These are phyloP conservation scores for Ganaspis sp. DNA, from an alignment of 1,140 invertebrate genomes.

Conservation along the genomic window DNA sequence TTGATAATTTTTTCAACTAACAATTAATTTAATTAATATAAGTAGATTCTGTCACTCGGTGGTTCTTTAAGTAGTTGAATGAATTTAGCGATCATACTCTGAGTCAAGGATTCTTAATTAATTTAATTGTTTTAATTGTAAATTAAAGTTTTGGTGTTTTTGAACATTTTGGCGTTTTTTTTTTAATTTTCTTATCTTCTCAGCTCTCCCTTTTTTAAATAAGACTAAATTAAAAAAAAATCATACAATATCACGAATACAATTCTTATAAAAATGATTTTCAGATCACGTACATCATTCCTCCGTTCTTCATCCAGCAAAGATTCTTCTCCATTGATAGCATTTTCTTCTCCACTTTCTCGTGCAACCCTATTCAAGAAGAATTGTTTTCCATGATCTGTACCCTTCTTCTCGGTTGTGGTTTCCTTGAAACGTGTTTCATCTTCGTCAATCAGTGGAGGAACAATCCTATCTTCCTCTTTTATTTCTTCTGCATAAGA, in stretches of 20 bases:
- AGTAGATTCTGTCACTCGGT: no score
- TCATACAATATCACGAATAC: background rate
- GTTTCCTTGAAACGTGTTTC: background rate
- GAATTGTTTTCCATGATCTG: background rate
- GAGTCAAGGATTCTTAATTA: no score
- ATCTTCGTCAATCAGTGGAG: background rate
- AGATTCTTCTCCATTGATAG: slow-evolving; percentile 34
- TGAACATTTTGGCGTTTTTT: no score
- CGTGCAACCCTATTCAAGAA: slow-evolving; percentile 37
- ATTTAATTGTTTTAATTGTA: no score
- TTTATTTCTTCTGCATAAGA: background rate
- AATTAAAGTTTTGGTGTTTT: no score
- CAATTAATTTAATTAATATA: no score
- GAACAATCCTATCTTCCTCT: background rate
- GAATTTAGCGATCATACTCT: no score
- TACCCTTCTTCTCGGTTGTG: background rate
- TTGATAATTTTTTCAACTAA: no score
- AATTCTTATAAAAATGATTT: slow-evolving; percentile 2
- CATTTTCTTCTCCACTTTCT: slow-evolving; percentile 43
- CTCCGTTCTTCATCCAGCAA: slow-evolving; percentile 33
- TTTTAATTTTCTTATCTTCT: no score
- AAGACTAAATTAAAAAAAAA: background rate
- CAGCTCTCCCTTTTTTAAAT: no score
- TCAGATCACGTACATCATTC: slow-evolving; percentile 34
- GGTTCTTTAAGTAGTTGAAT: no score